Conservation (phyloP, 2,797 vertebrate genomes). For the Amniataba percoides region DNA sequence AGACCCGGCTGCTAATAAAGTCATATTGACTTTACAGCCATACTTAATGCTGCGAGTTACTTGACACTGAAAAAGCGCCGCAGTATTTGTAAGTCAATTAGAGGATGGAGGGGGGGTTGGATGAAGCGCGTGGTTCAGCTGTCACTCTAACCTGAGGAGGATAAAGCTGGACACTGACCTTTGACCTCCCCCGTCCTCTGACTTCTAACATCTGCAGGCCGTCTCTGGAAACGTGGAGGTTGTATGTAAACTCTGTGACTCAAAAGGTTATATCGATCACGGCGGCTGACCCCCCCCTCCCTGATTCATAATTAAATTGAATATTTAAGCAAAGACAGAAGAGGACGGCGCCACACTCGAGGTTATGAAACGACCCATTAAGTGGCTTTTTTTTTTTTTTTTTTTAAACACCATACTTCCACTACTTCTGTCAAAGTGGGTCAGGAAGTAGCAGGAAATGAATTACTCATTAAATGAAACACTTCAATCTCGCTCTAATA, state of each 20-base stretch:
- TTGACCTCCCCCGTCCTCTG: constrained; percentile 54
- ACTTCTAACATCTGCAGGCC: constrained; percentile 64
- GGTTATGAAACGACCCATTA: constrained; percentile 63
- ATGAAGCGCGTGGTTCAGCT: constrained; percentile 50
- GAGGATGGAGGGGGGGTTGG: constrained; percentile 62
- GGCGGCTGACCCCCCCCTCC: constrained; percentile 5
- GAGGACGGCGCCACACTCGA: constrained; percentile 44
- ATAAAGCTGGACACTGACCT: constrained; percentile 73
- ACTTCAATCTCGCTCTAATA: constrained; percentile 77
- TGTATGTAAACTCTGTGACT: constrained; percentile 51
- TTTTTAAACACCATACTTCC: constrained; percentile 28
- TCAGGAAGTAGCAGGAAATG: constrained; percentile 77
- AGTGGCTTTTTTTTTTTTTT: constrained; percentile 40
- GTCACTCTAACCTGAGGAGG: constrained; percentile 64
- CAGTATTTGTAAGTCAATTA: constrained; percentile 81
- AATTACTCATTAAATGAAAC: constrained; percentile 82
- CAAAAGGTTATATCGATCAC: constrained; percentile 53
- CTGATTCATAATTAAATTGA: constrained; percentile 64
- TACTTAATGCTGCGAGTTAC: constrained; percentile 71
- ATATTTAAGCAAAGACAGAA: constrained; percentile 46
- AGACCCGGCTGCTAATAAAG: constrained; percentile 76
- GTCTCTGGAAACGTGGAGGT: constrained; percentile 13
- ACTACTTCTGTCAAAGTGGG: constrained; percentile 74
- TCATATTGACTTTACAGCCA: constrained; percentile 78
- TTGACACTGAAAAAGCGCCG: constrained; percentile 63